Conservation (phyloP, 1,140 invertebrate genomes). For the Drosophila azteca region DNA sequence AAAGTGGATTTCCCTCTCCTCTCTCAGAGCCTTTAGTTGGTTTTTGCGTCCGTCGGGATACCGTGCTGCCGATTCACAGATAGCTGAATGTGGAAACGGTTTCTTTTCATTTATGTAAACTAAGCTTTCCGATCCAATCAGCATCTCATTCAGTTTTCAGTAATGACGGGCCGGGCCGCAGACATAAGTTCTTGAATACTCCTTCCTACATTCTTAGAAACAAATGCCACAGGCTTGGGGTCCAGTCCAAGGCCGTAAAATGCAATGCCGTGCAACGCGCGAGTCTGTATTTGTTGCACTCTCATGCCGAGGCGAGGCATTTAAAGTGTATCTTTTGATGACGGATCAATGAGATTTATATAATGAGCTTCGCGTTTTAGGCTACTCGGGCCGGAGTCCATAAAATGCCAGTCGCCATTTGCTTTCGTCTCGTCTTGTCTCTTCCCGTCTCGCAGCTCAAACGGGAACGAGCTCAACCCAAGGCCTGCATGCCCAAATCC, state of each 20-base stretch:
- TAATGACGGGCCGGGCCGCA: too few relatives aligned
- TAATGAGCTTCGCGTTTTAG: conserved; percentile 60
- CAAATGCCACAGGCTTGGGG: conserved; percentile 27
- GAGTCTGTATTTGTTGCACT: conserved; percentile 37
- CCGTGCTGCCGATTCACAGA: conserved; percentile 13
- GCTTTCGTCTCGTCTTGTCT: conserved; percentile 34
- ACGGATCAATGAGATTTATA: conserved; percentile 77
- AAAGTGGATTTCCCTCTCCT: conserved; percentile 69
- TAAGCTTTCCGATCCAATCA: too few relatives aligned
- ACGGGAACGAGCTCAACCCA: too few relatives aligned
- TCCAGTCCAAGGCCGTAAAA: conserved; percentile 32
- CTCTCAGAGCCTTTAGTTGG: conserved; percentile 4
- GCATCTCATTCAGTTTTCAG: too few relatives aligned
- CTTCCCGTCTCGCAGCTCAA: background rate
- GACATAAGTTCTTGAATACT: too few relatives aligned
- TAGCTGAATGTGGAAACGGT: background rate
- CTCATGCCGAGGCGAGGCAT: conserved; percentile 14
- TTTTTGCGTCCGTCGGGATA: conserved; percentile 19
- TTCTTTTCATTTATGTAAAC: background rate
- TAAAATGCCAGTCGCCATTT: conserved; percentile 72
- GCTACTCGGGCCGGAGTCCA: conserved; percentile 56
- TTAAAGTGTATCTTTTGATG: conserved; percentile 65
- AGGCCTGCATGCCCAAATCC: conserved; percentile 17
- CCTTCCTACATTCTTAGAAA: conserved; percentile 21
- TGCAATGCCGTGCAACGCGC: conserved; percentile 9